These are phyloP conservation scores for Cheilosia urbana DNA, from an alignment of 2,888 invertebrate genomes.

Conservation along the genomic window DNA sequence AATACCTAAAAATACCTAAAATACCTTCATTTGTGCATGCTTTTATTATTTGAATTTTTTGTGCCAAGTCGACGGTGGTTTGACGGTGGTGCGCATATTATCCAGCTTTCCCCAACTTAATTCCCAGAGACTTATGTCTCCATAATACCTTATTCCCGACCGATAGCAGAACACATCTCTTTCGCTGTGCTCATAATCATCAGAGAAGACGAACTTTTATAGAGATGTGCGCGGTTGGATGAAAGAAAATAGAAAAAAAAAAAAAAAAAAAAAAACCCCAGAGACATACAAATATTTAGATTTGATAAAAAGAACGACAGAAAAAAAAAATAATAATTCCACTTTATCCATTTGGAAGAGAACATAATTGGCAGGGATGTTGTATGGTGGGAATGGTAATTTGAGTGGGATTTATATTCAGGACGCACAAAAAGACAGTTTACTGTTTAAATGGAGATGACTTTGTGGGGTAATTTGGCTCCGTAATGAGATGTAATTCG, in stretches of 20 bases:
- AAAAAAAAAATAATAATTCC: slow-evolving; percentile 8
- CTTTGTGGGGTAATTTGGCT: slow-evolving; percentile 47
- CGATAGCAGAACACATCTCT: slow-evolving; percentile 21
- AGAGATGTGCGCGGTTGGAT: neutral
- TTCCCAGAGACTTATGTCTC: slow-evolving; percentile 33
- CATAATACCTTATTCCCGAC: slow-evolving; percentile 1
- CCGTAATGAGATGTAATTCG: slow-evolving; percentile 54
- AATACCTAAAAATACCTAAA: too few species aligned
- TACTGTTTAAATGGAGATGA: slow-evolving; percentile 22
- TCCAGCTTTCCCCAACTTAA: slow-evolving; percentile 4
- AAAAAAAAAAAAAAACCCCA: neutral
- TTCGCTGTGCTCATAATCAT: slow-evolving; percentile 3
- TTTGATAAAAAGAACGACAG: slow-evolving; percentile 10
- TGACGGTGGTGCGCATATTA: slow-evolving; percentile 35
- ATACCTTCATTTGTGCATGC: neutral
- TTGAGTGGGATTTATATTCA: slow-evolving; percentile 21
- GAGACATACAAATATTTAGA: slow-evolving; percentile 21
- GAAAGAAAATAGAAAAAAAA: neutral
- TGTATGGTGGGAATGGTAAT: slow-evolving; percentile 7
- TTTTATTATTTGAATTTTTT: neutral
- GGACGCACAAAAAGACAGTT: slow-evolving; percentile 17
- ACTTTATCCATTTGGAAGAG: neutral
- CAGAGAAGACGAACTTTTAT: slow-evolving; percentile 43
- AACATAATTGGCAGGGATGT: slow-evolving; percentile 50
- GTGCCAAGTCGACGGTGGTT: slow-evolving; percentile 21